Base-by-base conservation (phyloP, 2,113 vertebrate genomes). In the Poecilia latipinna region DNA sequence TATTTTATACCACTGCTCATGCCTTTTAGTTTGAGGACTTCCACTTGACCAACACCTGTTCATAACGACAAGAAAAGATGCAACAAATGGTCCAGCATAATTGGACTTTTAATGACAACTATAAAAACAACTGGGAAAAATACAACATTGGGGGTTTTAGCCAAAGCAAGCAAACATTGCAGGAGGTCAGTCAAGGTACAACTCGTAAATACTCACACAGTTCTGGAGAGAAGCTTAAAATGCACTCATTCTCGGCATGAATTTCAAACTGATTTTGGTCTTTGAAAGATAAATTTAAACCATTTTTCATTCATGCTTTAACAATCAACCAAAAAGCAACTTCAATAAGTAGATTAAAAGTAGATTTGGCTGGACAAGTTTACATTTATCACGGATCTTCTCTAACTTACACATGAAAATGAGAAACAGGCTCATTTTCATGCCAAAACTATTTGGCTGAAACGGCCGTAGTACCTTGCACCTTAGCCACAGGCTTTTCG, bases 91-190 rank as follows among this genome's bases (percentile, higher is more conserved):
- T 19, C 62, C 74, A 90, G 62, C 80, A 80, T 75, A 74, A 76
- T 77, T 72, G 74, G 73, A 71, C 65, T 82, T 90, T 91, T 93
- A 90, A 90, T 90, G 88, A 84, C 70, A 91, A 90, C 79, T 82
- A 86, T 88, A 91, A 90, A 90, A 91, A 77, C 80, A 91, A 79
- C 80, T 78, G 51, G 51, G 51, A 48, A 48, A 48, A 48, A 48
- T 42, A 79, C 84, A 82, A 75, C 28, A 60, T 28, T 75, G 61
- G 77, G 79, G 77, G 66, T 78, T 79, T 86, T 42, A 79, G 78
- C 79, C 72, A 82, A 88, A 88, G 85, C 80, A 74, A 90, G 86
- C 82, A 85, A 79, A 63, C 86, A 90, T 42, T 42, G 39, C 84
- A 87, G 77, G 79, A 76, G 82, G 82, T 84, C 78, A 82, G 70